These are phyloP conservation scores for Menidia menidia DNA, from an alignment of 2,797 vertebrate genomes.

Conservation along the genomic window DNA sequence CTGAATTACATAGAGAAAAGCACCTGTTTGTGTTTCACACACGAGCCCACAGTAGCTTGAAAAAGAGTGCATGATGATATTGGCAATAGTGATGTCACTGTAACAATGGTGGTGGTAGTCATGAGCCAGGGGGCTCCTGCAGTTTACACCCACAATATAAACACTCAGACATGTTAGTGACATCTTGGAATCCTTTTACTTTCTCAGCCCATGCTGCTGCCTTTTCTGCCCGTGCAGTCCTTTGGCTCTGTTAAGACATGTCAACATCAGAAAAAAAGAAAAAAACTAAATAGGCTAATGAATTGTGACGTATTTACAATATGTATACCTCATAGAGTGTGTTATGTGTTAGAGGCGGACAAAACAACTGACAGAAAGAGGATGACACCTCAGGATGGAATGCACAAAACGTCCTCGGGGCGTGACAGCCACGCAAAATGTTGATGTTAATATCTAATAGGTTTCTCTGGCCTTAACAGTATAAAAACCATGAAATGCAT, in stretches of 20 bases:
- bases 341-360: constrained; percentile 31
- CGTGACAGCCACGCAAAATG: constrained; percentile 70
- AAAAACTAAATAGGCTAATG: constrained; percentile 61
- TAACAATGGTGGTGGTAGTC: constrained; percentile 7
- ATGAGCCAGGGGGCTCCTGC: constrained; percentile 43
- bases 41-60: constrained; percentile 20
- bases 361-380: constrained; percentile 56
- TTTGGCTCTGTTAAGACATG: constrained; percentile 63
- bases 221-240: constrained; percentile 57
- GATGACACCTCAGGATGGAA: constrained; percentile 50
- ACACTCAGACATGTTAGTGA: constrained; percentile 61
- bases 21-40: constrained; percentile 40
- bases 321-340: constrained; percentile 48
- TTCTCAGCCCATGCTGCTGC: constrained; percentile 28
- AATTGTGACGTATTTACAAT: constrained; percentile 61
- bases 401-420: constrained; percentile 53
- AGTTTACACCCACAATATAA: constrained; percentile 59
- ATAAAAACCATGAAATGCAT: constrained; percentile 74
- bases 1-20: constrained; percentile 63
- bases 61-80: constrained; percentile 60
- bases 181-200: constrained; percentile 52
- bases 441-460: constrained; percentile 79
- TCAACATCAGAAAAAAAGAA: constrained; percentile 28
- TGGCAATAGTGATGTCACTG: constrained; percentile 58
- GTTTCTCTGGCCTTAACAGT: constrained; percentile 73